Conservation (phyloP, 2,113 vertebrate species). For the Grammomys surdaster region DNA sequence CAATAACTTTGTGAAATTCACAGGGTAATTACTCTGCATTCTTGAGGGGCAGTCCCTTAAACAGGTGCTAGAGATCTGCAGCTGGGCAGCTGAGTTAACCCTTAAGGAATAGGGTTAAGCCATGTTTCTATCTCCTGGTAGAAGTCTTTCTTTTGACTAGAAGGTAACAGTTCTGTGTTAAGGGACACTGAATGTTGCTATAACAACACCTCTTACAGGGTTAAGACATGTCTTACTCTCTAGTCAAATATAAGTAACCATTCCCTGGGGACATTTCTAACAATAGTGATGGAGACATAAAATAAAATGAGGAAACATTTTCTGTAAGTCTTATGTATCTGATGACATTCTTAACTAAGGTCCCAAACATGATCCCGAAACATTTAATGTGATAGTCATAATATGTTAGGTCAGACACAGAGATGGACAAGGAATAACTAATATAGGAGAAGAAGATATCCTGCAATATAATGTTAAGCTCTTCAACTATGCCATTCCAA, state of each 20-base stretch:
- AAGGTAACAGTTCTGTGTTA: background rate
- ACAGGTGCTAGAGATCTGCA: background rate
- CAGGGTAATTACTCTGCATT: background rate
- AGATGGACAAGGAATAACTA: background rate
- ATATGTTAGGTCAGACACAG: background rate
- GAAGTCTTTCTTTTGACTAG: background rate
- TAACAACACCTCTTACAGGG: background rate
- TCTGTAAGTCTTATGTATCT: background rate
- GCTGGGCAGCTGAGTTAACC: background rate
- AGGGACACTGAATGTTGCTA: background rate
- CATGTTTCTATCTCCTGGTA: background rate
- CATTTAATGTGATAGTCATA: background rate
- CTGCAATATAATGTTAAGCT: background rate
- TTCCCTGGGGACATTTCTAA: background rate
- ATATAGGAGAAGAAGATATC: background rate
- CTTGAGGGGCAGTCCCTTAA: background rate
- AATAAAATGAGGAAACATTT: background rate
- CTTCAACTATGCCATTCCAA: too few relatives aligned
- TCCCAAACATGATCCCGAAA: background rate
- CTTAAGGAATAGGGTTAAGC: background rate
- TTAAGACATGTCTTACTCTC: background rate
- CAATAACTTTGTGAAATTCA: too few relatives aligned
- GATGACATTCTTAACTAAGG: background rate
- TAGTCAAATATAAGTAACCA: background rate
- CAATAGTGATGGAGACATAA: background rate